phyloP scores from a whole-genome alignment of 2,888 invertebrate genomes.

The Meteorus cinctellus region DNA sequence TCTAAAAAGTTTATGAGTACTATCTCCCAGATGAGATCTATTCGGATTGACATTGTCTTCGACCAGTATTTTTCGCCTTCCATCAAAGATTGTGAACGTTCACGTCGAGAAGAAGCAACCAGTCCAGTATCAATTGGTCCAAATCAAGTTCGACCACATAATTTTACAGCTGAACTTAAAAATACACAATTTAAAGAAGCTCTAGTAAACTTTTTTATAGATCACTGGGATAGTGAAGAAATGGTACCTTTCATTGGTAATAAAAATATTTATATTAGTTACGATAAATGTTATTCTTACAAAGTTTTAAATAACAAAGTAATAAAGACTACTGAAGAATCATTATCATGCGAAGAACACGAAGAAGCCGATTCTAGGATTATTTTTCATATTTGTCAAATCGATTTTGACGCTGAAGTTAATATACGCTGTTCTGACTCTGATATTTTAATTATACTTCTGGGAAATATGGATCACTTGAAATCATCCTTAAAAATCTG shows the following conservation, averaged over 20 bases:
- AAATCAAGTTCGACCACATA: too few relatives aligned
- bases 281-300: neutral
- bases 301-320: neutral
- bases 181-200: too few relatives aligned
- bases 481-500: neutral
- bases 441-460: neutral
- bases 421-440: neutral
- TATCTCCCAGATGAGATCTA: fast-evolving
- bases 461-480: neutral
- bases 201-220: too few relatives aligned
- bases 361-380: neutral
- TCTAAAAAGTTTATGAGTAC: neutral
- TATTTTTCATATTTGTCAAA: neutral
- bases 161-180: too few relatives aligned
- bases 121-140: too few relatives aligned
- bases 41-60: too few relatives aligned
- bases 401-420: neutral
- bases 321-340: neutral
- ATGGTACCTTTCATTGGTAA: neutral
- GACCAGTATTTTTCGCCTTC: too few relatives aligned
- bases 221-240: neutral
- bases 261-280: neutral
- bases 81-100: too few relatives aligned
- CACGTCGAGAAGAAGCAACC: too few relatives aligned
- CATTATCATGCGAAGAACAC: neutral